Evolutionary conservation across 2,113 vertebrate genomes (phyloP).

Genomic region (Anolis sagrei): DNA sequence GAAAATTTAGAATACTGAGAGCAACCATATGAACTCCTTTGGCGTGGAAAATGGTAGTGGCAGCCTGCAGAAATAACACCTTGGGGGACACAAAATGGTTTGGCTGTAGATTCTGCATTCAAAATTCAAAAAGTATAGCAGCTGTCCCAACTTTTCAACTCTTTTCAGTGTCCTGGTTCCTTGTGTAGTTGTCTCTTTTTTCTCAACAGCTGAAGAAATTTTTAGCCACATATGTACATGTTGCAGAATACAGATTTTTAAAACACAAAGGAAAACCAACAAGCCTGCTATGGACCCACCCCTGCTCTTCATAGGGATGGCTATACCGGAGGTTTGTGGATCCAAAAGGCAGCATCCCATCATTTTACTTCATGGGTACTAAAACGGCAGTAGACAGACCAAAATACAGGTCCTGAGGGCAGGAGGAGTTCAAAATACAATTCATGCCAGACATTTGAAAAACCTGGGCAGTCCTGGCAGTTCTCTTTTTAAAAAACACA

Average conservation of each 20-base stretch:
- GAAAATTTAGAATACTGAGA: no score
- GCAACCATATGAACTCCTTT: no score
- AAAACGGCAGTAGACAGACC: background rate
- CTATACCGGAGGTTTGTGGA: no score
- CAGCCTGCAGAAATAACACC: no score
- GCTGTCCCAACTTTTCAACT: background rate
- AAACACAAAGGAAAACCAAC: background rate
- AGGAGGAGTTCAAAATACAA: background rate
- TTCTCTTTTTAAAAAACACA: background rate
- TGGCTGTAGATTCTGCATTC: background rate
- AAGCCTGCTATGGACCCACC: background rate
- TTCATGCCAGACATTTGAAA: background rate
- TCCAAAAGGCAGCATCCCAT: background rate
- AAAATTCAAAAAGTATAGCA: background rate
- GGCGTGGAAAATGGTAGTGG: no score
- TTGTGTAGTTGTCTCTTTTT: no score
- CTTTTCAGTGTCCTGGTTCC: background rate
- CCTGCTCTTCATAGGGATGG: background rate
- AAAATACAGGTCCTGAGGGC: background rate
- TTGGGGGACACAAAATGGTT: no score
- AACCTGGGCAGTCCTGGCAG: background rate
- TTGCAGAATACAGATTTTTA: background rate
- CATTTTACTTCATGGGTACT: background rate
- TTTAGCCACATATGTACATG: no score
- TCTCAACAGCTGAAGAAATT: background rate